phyloP scores from a whole-genome alignment of 23 tunicate genomes.

The Clavelina lepadiformis region DNA sequence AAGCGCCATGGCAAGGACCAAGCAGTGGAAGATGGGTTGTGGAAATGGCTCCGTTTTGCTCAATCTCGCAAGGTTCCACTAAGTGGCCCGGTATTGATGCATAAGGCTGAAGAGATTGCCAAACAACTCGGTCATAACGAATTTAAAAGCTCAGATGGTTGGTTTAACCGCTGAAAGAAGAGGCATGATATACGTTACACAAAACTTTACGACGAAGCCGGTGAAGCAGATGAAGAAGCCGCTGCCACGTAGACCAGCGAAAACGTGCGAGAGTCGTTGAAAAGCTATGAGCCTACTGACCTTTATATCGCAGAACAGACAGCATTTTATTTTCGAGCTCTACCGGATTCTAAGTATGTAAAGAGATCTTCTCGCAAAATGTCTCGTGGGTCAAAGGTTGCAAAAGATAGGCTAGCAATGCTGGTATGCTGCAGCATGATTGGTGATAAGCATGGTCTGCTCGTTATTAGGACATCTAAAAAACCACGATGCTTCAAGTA shows the following conservation, averaged over 20 bases:
- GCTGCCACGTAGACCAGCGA: conserved; percentile 18
- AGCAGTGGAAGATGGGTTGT: too few species aligned
- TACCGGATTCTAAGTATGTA: conserved; percentile 12
- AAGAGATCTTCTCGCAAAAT: conserved; percentile 7
- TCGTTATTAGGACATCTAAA: conserved; percentile 11
- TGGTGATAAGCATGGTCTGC: conserved; percentile 11
- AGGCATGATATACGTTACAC: conserved; percentile 5
- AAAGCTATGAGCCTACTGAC: conserved; percentile 13
- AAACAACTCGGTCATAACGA: conserved; percentile 32
- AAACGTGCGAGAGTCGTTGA: conserved; percentile 12
- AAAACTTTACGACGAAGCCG: conserved; percentile 15
- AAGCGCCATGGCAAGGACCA: too few species aligned
- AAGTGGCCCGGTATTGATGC: conserved; percentile 20
- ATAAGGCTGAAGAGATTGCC: conserved; percentile 17
- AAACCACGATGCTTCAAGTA: conserved; percentile 15
- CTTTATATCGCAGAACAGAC: conserved; percentile 8
- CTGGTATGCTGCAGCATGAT: conserved; percentile 20
- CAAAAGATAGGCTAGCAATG: conserved; percentile 18
- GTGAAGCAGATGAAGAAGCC: conserved; percentile 21
- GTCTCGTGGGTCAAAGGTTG: conserved; percentile 8
- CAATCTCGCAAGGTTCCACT: too few species aligned
- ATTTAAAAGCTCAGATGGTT: conserved; percentile 11
- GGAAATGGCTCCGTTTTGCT: too few species aligned
- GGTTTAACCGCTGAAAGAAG: conserved; percentile 32
- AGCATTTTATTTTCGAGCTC: conserved; percentile 12